Base-by-base conservation (phyloP, 2,888 invertebrate genomes). In the Agrotis clavis region DNA sequence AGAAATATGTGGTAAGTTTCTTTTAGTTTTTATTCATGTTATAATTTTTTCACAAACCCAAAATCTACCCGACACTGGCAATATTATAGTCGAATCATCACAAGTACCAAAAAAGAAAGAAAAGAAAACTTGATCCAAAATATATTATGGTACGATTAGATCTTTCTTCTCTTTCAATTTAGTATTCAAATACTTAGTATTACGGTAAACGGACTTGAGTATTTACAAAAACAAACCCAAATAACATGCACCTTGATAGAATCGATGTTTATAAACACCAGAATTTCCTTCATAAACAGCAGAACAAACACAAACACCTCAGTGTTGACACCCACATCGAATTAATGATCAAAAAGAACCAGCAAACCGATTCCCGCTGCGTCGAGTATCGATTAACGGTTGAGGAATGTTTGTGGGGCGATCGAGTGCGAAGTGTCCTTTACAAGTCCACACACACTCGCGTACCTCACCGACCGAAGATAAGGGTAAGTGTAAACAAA, bases 361-460 rank as follows among this genome's bases (percentile, higher is more conserved):
- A 61, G 65, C 30, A 56, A 67, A 74, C 56, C 56, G 30, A 63
- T 53, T 68, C 65, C 65, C 70, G 47, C 67, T 47, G 57, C 64
- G 72, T 48, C 56, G 35, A 21, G 19, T 81, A 82, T 82, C 71
- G 82, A 83, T 77, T 72, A 61, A 71, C 59, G n/a, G 81, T 77
- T 77, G 57, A 77, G 51, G 70, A 56, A 63, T 77, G 65, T 80
- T 71, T 70, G 74, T 67, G 62, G 59, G 45, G 21, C 54, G 62
- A 41, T 48, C 65, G 62, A 81, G 65, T 73, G 60, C 18, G 13
- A 60, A 51, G 64, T 67, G 71, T 67, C 61, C 57, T 47, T 25
- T 50, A 57, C 56, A 21, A 62, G 47, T 63, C 11, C 18, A 80
- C 73, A 56, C 68, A 74, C 54, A 59, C 62, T 51, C 57, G 35